Percentiles rank a stretch among this genome's conserved stretches.
Evolutionary conservation across 2,797 vertebrate genomes (phyloP).

Genomic region (Halcyon badia): DNA sequence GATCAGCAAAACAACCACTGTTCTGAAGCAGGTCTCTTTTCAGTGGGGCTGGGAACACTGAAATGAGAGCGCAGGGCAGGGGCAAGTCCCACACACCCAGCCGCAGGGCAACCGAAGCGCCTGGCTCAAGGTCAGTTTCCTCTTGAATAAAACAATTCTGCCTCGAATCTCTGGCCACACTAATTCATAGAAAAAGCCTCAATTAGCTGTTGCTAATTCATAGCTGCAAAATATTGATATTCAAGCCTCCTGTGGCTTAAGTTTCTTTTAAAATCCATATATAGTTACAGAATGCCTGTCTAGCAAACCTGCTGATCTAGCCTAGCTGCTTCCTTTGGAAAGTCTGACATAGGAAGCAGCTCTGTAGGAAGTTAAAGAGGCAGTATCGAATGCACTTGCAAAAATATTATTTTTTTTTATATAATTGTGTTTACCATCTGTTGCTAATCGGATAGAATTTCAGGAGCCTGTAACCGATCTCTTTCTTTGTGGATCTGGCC

Average conservation of each 20-base stretch:
- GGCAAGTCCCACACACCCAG: accelerated
- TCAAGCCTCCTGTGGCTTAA: background rate
- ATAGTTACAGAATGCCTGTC: background rate
- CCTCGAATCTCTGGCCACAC: background rate
- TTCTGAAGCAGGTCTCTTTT: background rate
- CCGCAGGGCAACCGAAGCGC: accelerated
- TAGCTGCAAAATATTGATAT: background rate
- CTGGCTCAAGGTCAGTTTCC: background rate
- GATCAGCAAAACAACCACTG: background rate
- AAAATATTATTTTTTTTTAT: background rate
- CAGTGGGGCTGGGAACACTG: background rate
- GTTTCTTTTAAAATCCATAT: slow-evolving; percentile 5
- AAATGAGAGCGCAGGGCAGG: background rate
- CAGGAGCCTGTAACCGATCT: background rate
- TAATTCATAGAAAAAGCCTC: background rate
- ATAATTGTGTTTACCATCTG: background rate
- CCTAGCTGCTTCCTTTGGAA: slow-evolving; percentile 2
- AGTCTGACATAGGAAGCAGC: slow-evolving; percentile 1
- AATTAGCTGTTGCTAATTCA: background rate
- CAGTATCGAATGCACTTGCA: background rate
- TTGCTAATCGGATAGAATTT: background rate
- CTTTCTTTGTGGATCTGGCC: background rate
- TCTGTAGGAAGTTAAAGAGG: slow-evolving; percentile 22
- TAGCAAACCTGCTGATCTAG: slow-evolving; percentile 14
- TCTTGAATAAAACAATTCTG: background rate